Conservation (phyloP, 1,140 invertebrate species). For the Lepidurus packardi region DNA sequence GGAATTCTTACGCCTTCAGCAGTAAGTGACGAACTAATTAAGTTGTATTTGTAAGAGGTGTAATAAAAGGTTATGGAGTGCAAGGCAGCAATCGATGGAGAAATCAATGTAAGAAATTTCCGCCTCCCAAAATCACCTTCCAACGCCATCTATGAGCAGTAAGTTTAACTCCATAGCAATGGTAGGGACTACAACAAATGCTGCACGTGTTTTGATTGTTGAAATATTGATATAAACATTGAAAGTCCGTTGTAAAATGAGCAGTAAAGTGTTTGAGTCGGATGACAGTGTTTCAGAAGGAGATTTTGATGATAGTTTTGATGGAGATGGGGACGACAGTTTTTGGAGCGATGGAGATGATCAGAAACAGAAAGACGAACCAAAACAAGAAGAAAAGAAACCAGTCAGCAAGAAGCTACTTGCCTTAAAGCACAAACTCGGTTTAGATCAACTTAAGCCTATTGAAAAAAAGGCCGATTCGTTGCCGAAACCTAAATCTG, state of each 20-base stretch:
- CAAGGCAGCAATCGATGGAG: background rate
- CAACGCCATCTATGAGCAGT: no score
- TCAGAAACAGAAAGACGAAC: background rate
- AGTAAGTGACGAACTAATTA: slow-evolving; percentile 94
- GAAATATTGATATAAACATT: background rate
- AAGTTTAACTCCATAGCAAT: background rate
- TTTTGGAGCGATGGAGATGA: background rate
- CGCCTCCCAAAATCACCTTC: no score
- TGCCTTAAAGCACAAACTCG: background rate
- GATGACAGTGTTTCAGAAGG: slow-evolving; percentile 2
- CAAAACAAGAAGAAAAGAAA: background rate
- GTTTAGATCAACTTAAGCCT: background rate
- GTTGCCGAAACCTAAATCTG: slow-evolving; percentile 1
- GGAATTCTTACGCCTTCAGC: slow-evolving; percentile 92
- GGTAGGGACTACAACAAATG: background rate
- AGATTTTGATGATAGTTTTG: slow-evolving; percentile 6
- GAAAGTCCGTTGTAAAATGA: background rate
- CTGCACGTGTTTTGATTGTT: background rate
- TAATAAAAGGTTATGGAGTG: slow-evolving; percentile 16
- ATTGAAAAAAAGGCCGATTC: background rate
- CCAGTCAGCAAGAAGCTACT: background rate
- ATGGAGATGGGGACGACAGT: background rate
- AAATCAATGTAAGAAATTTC: background rate
- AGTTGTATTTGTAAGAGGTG: slow-evolving; percentile 72
- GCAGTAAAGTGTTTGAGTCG: background rate